phyloP scores from a whole-genome alignment of 2,888 invertebrate genomes.

The Lochmaea crataegi region DNA sequence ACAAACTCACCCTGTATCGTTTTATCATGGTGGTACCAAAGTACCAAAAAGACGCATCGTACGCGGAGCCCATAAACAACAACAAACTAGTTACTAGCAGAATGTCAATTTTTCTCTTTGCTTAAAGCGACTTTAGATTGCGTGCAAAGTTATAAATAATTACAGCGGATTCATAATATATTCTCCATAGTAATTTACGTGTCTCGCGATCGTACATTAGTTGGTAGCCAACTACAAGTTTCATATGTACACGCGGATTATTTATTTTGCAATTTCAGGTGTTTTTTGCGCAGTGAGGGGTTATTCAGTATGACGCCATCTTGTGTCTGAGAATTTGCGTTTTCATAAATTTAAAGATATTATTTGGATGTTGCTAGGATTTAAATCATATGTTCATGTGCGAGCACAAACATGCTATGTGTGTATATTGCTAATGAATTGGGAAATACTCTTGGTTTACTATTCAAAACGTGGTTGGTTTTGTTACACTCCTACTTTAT shows the following conservation, averaged over 20 bases:
- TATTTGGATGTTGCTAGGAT: conserved; percentile 25
- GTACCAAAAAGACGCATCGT: conserved; percentile 18
- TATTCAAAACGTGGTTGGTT: not conserved
- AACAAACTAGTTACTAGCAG: conserved; percentile 43
- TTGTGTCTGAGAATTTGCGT: conserved; percentile 34
- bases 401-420: not conserved
- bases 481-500: no score
- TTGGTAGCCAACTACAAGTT: conserved; percentile 62
- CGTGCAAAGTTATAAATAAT: conserved; percentile 60
- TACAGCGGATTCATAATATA: conserved; percentile 58
- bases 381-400: conserved; percentile 1
- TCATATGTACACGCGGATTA: conserved; percentile 54
- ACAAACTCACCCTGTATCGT: not conserved
- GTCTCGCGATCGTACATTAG: conserved; percentile 60
- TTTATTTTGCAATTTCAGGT: conserved; percentile 57
- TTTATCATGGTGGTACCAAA: not conserved
- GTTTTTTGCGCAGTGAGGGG: conserved; percentile 53
- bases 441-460: not conserved
- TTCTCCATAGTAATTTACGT: conserved; percentile 61
- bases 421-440: conserved; percentile 3
- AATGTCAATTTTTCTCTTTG: conserved; percentile 46
- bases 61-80: conserved; percentile 29
- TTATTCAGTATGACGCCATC: conserved; percentile 47
- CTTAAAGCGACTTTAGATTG: conserved; percentile 55
- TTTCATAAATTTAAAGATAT: conserved; percentile 31